Evolutionary conservation across 1,140 invertebrate genomes (phyloP).

Genomic region (Saxidomus purpurata): DNA sequence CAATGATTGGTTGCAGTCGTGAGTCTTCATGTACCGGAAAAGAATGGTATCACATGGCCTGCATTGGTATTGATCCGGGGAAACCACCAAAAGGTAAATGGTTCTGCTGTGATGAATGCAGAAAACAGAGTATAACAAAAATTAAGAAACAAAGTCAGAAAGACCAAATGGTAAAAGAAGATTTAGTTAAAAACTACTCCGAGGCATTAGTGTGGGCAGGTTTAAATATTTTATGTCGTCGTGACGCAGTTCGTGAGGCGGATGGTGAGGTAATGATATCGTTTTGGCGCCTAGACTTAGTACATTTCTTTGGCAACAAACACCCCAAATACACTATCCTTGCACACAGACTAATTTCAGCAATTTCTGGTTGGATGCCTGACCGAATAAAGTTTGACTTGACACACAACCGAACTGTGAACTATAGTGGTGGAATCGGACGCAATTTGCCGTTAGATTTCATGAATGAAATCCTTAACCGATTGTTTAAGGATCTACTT

Average conservation of each 20-base stretch:
- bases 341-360: slow-evolving; percentile 61
- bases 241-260: slow-evolving; percentile 69
- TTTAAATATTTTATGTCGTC: slow-evolving; percentile 67
- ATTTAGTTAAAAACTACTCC: slow-evolving; percentile 52
- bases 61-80: background rate
- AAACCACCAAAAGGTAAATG: slow-evolving; percentile 14
- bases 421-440: slow-evolving; percentile 66
- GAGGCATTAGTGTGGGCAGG: slow-evolving; percentile 63
- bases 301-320: slow-evolving; percentile 58
- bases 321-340: slow-evolving; percentile 65
- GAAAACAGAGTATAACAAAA: background rate
- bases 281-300: slow-evolving; percentile 63
- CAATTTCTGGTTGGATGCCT: background rate
- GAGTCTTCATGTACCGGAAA: slow-evolving; percentile 1
- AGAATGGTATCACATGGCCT: slow-evolving; percentile 53
- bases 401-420: slow-evolving; percentile 61
- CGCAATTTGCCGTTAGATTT: slow-evolving; percentile 64
- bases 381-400: slow-evolving; percentile 61
- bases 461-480: slow-evolving; percentile 70
- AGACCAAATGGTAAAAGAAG: background rate
- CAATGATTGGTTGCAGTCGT: background rate
- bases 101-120: slow-evolving; percentile 55
- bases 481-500: slow-evolving; percentile 64
- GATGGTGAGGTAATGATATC: slow-evolving; percentile 69
- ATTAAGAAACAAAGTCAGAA: background rate